Conservation (phyloP, 2,113 vertebrate genomes). For the Notothenia coriiceps region DNA sequence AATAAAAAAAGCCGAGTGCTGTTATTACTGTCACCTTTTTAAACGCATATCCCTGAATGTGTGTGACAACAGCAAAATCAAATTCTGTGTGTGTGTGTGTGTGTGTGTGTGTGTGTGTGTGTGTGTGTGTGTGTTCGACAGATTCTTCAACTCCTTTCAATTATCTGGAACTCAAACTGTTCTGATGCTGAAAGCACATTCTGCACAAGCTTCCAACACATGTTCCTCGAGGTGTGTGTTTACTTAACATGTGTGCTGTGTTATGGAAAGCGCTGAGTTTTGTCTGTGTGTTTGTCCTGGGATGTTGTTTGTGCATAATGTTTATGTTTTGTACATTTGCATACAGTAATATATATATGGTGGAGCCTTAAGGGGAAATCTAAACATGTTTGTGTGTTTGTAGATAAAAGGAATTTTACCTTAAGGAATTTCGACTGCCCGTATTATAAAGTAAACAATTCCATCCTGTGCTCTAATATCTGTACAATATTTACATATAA, state of each 20-base stretch:
- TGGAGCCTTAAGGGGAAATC: not conserved
- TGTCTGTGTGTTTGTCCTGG: not conserved
- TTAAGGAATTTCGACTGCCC: no score
- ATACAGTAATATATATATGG: not conserved
- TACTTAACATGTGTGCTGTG: not conserved
- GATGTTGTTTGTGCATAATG: not conserved
- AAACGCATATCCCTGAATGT: not conserved
- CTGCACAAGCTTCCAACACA: slow-evolving; percentile 52
- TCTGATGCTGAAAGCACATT: slow-evolving; percentile 57
- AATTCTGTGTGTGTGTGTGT: not conserved
- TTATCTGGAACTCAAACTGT: slow-evolving; percentile 73
- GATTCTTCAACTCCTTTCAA: slow-evolving; percentile 67
- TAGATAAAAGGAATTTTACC: no score
- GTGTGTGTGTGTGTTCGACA: not conserved
- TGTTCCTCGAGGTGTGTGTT: slow-evolving; percentile 46
- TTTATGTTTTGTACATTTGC: slow-evolving; percentile 3
- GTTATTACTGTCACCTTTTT: not conserved
- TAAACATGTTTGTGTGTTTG: not conserved
- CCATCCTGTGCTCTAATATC: not conserved
- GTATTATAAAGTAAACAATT: not conserved
- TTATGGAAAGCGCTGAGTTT: not conserved
- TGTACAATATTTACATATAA: not conserved
- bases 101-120: not conserved
- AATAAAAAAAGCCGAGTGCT: not conserved
- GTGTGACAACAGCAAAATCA: not conserved